phyloP scores from a whole-genome alignment of 2,797 vertebrate genomes.

The Semaprochilodus insignis region DNA sequence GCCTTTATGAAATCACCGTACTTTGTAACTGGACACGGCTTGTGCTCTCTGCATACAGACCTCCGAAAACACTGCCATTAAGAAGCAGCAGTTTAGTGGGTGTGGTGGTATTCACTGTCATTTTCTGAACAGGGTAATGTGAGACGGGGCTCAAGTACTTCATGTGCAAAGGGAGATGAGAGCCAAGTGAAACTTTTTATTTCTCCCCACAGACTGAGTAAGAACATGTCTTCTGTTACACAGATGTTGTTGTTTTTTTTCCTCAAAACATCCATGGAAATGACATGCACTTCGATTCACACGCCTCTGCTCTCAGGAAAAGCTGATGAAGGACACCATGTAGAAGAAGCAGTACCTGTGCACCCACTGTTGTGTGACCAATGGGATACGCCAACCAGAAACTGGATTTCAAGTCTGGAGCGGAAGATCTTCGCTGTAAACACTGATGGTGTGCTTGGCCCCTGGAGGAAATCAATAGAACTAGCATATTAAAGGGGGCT shows the following conservation, averaged over 20 bases:
- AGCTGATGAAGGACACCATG: no score
- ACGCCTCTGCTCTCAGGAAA: no score
- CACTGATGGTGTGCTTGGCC: no score
- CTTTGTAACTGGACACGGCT: neutral
- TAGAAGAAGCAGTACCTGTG: no score
- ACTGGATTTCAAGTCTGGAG: no score
- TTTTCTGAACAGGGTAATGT: neutral
- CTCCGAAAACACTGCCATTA: neutral
- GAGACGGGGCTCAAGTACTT: neutral
- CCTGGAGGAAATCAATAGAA: no score
- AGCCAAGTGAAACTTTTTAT: neutral
- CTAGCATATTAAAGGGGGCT: no score
- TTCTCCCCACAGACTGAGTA: neutral
- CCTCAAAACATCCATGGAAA: neutral
- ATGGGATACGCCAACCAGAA: no score
- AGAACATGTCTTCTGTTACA: neutral
- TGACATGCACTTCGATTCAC: no score
- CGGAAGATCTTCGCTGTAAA: no score
- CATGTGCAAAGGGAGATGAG: neutral
- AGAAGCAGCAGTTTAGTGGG: neutral
- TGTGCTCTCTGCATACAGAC: neutral
- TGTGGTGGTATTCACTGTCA: neutral
- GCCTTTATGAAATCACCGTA: neutral
- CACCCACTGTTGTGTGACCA: no score
- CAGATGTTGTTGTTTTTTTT: neutral